Conservation (phyloP, 1,140 invertebrate genomes). For the Anoplolepis gracilipes region DNA sequence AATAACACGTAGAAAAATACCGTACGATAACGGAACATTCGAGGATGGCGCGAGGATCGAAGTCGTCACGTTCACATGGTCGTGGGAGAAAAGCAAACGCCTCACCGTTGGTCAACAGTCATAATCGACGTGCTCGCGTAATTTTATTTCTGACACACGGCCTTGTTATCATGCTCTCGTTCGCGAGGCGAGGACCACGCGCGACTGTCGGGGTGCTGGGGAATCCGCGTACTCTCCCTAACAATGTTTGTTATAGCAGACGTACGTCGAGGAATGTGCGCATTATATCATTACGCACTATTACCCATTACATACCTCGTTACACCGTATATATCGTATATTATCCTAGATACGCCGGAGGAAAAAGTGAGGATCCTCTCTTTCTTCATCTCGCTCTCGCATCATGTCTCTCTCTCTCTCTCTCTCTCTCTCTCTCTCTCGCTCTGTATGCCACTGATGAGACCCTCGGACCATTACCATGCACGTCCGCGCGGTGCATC, state of each 20-base stretch:
- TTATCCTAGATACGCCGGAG: constrained; percentile 68
- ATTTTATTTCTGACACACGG: constrained; percentile 41
- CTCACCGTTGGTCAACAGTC: constrained; percentile 1
- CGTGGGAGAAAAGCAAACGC: constrained; percentile 1
- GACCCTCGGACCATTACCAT: constrained; percentile 71
- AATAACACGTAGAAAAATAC: constrained; percentile 35
- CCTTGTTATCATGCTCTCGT: constrained; percentile 51
- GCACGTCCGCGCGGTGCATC: constrained; percentile 40
- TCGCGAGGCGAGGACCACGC: constrained; percentile 39
- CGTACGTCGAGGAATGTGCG: constrained; percentile 75
- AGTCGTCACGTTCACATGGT: not conserved
- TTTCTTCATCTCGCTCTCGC: not conserved
- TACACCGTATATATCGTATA: constrained; percentile 79
- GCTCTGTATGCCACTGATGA: constrained; percentile 54
- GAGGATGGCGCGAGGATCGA: constrained; percentile 20
- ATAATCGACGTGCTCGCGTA: constrained; percentile 45
- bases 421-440: constrained; percentile 9
- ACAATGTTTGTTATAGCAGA: constrained; percentile 76
- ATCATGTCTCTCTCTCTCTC: constrained; percentile 21
- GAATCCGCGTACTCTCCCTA: constrained; percentile 45
- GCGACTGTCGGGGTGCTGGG: constrained; percentile 6
- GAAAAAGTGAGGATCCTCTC: constrained; percentile 67
- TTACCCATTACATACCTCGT: constrained; percentile 82
- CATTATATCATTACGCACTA: constrained; percentile 82
- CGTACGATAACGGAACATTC: constrained; percentile 55